Base-by-base conservation (phyloP, 2,113 vertebrate genomes). In the Seriola rivoliana region DNA sequence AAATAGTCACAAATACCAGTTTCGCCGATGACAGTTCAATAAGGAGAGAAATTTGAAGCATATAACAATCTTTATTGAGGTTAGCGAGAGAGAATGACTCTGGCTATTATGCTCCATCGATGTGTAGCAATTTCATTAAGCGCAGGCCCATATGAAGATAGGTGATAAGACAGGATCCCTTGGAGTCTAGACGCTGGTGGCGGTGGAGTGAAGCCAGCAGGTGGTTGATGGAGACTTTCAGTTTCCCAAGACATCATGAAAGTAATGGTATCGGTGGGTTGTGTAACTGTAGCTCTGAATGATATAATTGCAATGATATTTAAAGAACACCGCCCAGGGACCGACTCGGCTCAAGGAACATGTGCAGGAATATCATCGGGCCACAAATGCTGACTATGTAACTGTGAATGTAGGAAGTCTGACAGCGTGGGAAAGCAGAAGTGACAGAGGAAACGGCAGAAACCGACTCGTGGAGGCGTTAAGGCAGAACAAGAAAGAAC, bases 191-290 rank as follows among this genome's bases (percentile, higher is more conserved):
- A 42, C 3, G 23, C 70, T 32, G 36, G 14, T 58, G 14, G 70
- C 29, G 23, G 23, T 48, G 36, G 38, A 42, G 65, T 48, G 4
- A 42, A 40, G 23, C 36, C 36, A 44, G 54, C 36, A 58, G 69
- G 69, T 44, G 69, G 54, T 58, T 44, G 36, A 71, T 58, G 54
- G 69, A 70, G 54, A 70, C 48, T 5, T 54, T 70, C 32, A 19
- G 25, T 38, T 5, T 52, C 34, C 12, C 50, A n/a, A 6, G 67
- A 40, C 21, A 40, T 38, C 11, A 17, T 38, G 19, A 32, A 54
- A 10, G 32, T 54, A n/a, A 36, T 23, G 67, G 5, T n/a, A 44
- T 21, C 52, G 59, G 52, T 46, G 9, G 2, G 11, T 59, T 48
- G 40, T 9, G 23, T 13, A 10, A 46, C 3, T 46, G 42, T 25